phyloP scores from a whole-genome alignment of 2,888 invertebrate genomes.

The Parapristionchus giblindavisi region DNA sequence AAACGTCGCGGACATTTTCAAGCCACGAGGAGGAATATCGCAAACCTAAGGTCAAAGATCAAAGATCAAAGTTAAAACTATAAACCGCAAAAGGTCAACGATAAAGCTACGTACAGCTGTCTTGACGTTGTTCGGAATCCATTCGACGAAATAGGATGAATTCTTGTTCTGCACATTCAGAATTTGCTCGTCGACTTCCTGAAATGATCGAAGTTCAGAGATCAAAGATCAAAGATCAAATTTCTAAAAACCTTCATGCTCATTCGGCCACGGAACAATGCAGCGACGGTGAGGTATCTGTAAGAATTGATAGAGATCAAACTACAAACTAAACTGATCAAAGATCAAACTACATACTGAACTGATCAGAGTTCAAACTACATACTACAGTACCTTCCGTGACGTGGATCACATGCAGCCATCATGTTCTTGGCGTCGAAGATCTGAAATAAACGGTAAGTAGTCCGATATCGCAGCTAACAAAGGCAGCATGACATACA shows the following conservation, averaged over 20 bases:
- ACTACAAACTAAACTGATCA: background rate
- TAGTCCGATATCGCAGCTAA: background rate
- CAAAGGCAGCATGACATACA: background rate
- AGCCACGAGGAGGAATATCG: too few relatives aligned
- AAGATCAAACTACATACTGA: constrained; percentile 65
- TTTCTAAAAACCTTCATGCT: constrained; percentile 74
- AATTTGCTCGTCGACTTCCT: constrained; percentile 85
- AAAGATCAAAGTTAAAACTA: too few relatives aligned
- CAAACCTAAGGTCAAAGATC: too few relatives aligned
- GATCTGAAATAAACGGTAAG: constrained; percentile 74
- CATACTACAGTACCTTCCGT: constrained; percentile 74
- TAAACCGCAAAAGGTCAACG: too few relatives aligned
- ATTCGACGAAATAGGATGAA: constrained; percentile 83
- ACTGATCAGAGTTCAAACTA: background rate
- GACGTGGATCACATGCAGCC: constrained; percentile 73
- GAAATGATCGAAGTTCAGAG: too few relatives aligned
- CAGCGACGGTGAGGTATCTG: constrained; percentile 29
- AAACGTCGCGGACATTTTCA: too few relatives aligned
- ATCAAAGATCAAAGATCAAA: too few relatives aligned
- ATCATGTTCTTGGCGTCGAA: constrained; percentile 75
- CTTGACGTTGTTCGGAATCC: constrained; percentile 82
- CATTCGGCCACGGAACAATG: constrained; percentile 74
- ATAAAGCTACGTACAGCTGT: constrained; percentile 78
- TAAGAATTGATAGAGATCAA: background rate
- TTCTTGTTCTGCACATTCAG: constrained; percentile 94